Evolutionary conservation across 2,888 invertebrate genomes (phyloP), one percentile per base, ranked within the genome.

Genomic region (Tinea pellionella): DNA sequence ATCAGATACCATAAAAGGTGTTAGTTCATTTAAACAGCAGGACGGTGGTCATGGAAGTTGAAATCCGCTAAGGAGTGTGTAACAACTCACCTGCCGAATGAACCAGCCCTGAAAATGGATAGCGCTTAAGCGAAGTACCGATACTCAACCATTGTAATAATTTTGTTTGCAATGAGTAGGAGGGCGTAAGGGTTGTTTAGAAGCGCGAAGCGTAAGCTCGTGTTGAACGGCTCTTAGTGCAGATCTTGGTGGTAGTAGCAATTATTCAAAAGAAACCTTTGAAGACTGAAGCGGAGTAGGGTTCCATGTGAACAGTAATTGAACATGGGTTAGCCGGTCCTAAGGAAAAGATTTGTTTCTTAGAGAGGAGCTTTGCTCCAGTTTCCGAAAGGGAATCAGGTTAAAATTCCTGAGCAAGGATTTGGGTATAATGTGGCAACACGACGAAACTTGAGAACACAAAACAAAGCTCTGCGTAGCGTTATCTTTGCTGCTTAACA

Each of bases 1-100:
- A 74, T 67, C 65, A 71, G 67, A 68, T 64, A 66, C 69, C 68
- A 68, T 64, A 64, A 70, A 72, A 71, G 89, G 89, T 82, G 89
- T 90, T 89, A 88, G 88, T 89, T 82, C 88, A 86, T 89, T 74
- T 78, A 85, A 89, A 90, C 90, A 91, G 63, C 90, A 90, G 90
- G 91, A 90, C 90, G 90, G 90, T 91, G 91, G 90, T 89, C 91
- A 91, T 91, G 91, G 91, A 92, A 92, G 91, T 92, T 89, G 91
- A 89, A 89, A 89, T 86, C 90, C 89, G 90, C 89, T 88, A 81
- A 84, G 80, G 78, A 89, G 80, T 84, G 78, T 77, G 75, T 66
- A 76, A 89, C 82, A 77, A 89, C 89, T 89, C 89, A 89, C 90
- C 89, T 89, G 89, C 88, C 88, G 86, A 89, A 89, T 82, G 84